These are phyloP conservation scores for Furcula furcula DNA, from an alignment of 2,888 invertebrate species.

Conservation along the genomic window DNA sequence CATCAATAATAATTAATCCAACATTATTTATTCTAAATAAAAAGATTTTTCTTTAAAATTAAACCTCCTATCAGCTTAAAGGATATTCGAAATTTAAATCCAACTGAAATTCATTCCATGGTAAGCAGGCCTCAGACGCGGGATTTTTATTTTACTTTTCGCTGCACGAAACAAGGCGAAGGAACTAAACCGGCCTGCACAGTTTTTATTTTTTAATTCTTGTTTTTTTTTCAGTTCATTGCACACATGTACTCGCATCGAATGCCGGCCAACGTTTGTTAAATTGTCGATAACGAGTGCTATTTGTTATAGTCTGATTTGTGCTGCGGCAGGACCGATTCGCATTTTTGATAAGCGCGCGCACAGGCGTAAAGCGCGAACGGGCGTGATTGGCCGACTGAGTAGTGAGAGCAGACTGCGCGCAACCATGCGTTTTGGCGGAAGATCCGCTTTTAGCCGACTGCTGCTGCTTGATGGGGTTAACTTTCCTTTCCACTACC, in stretches of 20 bases:
- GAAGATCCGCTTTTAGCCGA: constrained; percentile 53
- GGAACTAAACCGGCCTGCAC: constrained; percentile 55
- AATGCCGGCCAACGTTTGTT: constrained; percentile 51
- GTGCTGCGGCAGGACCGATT: constrained; percentile 46
- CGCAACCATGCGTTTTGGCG: constrained; percentile 52
- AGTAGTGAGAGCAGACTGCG: constrained; percentile 23
- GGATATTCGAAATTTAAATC: constrained; percentile 17
- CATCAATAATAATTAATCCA: too few species aligned
- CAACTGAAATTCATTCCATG: constrained; percentile 28
- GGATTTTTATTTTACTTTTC: constrained; percentile 45
- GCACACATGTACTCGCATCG: constrained; percentile 50
- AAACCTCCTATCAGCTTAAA: too few species aligned
- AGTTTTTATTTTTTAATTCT: constrained; percentile 55
- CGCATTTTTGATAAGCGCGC: constrained; percentile 68
- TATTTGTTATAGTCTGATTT: constrained; percentile 60
- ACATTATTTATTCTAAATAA: background rate
- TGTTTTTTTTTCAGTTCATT: constrained; percentile 41
- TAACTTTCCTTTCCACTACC: constrained; percentile 38
- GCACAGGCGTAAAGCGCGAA: constrained; percentile 62
- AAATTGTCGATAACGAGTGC: constrained; percentile 35
- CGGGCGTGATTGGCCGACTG: constrained; percentile 67
- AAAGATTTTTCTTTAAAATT: too few species aligned
- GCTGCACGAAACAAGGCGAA: constrained; percentile 39
- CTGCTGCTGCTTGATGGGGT: constrained; percentile 28
- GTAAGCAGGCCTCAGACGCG: constrained; percentile 22